Base-by-base conservation (phyloP, 2,888 invertebrate species). In the Dynastes maya region DNA sequence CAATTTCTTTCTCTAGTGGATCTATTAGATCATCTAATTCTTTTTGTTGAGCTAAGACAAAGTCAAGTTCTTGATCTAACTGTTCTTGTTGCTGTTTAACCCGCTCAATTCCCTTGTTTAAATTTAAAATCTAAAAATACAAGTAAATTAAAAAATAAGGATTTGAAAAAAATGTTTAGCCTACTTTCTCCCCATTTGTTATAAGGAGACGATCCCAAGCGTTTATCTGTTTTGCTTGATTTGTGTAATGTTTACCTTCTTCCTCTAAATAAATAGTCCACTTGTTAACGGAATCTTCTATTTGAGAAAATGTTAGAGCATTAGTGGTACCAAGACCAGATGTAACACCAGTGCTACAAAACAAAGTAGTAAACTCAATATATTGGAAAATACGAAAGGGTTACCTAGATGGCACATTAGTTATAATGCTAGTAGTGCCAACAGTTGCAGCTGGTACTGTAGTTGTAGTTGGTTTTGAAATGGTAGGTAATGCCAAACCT, bases 221-320 rank as follows among this genome's bases (percentile, higher is more conserved):
- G 88, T 98, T 98, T 78, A 98, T 94, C 89, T 98, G 97, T 3
- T 96, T 96, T 0, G 98, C 98, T 88, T 98, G 98, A 87, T 97
- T 96, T 79, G 97, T 93, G 86, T 98, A 98, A 0, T 95, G 92
- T 86, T 95, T 95, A 86, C 98, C 98, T 86, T 98, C 97, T 82
- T 97, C 97, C 83, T 97, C 97, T 55, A 98, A 88, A 84, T 98
- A 97, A 0, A 95, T 87, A 0, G 95, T 97, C 97, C 98, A 98
- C 88, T 98, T 97, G 89, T 98, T 97, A 79, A 98, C 96, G 53
- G 93, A 92, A 85, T 98, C 98, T 87, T 98, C 98, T 2, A 98
- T 88, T 85, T 97, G 96, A 1, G 94, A 92, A 87, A 96, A 98
- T 5, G 93, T 95, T 86, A 97, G 90, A 0, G 92, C 90, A 51